Percentiles rank a stretch among this genome's conserved stretches.
These are phyloP conservation scores for Ips typographus DNA, from an alignment of 1,140 invertebrate genomes.

Conservation along the genomic window DNA sequence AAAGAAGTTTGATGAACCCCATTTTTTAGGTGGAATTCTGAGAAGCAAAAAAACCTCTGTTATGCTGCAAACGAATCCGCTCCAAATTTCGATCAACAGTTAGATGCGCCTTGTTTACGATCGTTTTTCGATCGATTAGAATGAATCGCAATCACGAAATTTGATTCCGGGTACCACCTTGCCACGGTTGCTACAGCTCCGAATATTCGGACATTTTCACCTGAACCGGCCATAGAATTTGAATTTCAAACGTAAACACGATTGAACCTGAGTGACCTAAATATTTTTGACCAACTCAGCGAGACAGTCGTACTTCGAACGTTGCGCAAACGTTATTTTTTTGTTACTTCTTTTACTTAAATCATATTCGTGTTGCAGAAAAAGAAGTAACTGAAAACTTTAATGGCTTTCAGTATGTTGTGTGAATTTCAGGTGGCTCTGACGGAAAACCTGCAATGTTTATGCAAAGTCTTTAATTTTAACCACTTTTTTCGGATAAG, in stretches of 20 bases:
- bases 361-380: neutral
- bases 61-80: constrained; percentile 10
- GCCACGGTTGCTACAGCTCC: neutral
- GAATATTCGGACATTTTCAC: constrained; percentile 1
- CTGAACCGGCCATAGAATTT: neutral
- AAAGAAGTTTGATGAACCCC: constrained; percentile 18
- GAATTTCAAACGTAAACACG: constrained; percentile 4
- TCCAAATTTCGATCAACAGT: constrained; percentile 20
- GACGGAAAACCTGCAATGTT: neutral
- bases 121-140: constrained; percentile 16
- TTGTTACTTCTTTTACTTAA: neutral
- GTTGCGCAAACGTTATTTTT: neutral
- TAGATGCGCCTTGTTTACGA: constrained; percentile 15
- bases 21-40: constrained; percentile 7
- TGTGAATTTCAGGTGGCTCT: neutral
- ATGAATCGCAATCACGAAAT: constrained; percentile 20
- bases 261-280: constrained; percentile 4
- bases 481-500: constrained; percentile 18
- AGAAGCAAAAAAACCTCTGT: constrained; percentile 8
- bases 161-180: constrained; percentile 6
- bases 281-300: neutral
- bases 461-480: constrained; percentile 17
- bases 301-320: neutral
- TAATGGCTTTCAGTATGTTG: neutral
- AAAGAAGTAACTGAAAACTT: neutral